Conservation (phyloP, 2,113 vertebrate species). For the Hemiprocne comata region DNA sequence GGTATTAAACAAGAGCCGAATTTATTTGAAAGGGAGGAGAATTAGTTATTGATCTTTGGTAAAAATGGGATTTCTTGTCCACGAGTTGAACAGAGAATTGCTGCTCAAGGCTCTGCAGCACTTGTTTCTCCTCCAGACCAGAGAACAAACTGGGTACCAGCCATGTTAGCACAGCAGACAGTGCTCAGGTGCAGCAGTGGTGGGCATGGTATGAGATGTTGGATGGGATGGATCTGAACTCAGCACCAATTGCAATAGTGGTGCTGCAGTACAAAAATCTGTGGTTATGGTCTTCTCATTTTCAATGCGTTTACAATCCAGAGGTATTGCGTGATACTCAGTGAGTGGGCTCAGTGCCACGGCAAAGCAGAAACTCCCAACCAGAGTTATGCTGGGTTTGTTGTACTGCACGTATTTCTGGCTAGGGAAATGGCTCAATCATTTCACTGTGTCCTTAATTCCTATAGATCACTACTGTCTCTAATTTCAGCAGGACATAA, state of each 20-base stretch:
- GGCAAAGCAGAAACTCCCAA: background rate
- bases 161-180: background rate
- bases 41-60: background rate
- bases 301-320: accelerated
- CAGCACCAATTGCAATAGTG: background rate
- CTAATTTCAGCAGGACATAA: background rate
- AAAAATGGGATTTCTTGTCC: background rate
- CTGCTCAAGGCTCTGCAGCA: background rate
- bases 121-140: accelerated
- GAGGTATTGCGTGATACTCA: accelerated
- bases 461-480: background rate
- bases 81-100: background rate
- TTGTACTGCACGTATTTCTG: accelerated
- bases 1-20: background rate
- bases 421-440: background rate
- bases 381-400: too few species aligned
- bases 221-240: background rate
- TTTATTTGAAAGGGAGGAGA: background rate
- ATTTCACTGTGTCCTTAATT: background rate
- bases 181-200: background rate
- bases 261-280: background rate
- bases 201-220: accelerated
- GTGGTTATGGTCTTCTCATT: background rate
- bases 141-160: background rate
- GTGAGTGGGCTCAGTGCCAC: background rate